Evolutionary conservation across 2,113 vertebrate genomes (phyloP).

Genomic region (Pristiophorus japonicus): DNA sequence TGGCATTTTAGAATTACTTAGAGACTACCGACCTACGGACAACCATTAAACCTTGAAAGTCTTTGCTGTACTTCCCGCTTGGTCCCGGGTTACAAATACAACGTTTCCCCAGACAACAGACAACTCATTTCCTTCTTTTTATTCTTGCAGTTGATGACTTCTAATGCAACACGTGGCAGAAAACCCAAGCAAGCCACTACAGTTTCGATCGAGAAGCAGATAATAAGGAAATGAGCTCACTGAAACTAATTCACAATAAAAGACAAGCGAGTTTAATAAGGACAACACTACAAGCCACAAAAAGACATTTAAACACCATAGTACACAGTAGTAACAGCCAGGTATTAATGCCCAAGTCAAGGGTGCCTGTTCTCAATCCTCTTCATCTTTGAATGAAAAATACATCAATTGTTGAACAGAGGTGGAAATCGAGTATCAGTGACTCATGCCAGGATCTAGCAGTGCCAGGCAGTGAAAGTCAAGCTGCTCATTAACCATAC

Average conservation of each 20-base stretch:
- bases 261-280: neutral
- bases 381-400: neutral
- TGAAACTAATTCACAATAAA: neutral
- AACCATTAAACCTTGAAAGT: neutral
- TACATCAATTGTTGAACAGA: neutral
- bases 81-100: neutral
- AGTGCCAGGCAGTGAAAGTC: neutral
- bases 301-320: neutral
- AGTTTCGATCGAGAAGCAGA: neutral
- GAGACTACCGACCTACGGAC: neutral
- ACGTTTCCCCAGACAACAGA: neutral
- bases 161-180: neutral
- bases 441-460: neutral
- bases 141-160: neutral
- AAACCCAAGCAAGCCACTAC: neutral
- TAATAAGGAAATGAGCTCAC: neutral
- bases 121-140: neutral
- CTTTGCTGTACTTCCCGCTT: neutral
- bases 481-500: neutral
- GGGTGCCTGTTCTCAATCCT: neutral
- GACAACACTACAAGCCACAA: neutral
- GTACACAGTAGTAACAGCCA: neutral
- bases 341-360: neutral
- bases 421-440: neutral
- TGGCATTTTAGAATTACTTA: neutral